phyloP scores from a whole-genome alignment of 2,797 vertebrate species.

The Chromobotia macracanthus region DNA sequence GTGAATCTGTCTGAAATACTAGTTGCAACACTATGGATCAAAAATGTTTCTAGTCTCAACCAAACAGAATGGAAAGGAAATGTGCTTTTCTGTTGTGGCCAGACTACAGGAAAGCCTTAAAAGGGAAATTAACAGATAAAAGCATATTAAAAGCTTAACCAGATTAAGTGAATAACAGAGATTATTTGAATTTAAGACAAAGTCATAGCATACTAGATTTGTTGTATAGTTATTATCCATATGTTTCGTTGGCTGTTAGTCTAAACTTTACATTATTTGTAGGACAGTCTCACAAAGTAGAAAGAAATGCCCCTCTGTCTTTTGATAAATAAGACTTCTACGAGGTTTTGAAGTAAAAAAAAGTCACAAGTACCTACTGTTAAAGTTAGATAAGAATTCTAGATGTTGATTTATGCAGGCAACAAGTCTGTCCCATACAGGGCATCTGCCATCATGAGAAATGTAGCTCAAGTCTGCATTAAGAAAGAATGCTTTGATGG shows the following conservation, averaged over 20 bases:
- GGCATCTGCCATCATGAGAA: conserved; percentile 48
- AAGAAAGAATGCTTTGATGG: conserved; percentile 65
- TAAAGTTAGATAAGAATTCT: background rate
- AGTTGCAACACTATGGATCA: no score
- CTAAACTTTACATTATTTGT: no score
- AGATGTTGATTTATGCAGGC: conserved; percentile 15
- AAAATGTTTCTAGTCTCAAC: background rate
- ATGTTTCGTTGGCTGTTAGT: no score
- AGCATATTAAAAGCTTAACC: conserved; percentile 36
- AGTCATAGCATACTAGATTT: no score
- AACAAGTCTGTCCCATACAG: background rate
- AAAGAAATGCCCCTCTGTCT: no score
- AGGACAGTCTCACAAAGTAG: no score
- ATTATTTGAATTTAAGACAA: no score
- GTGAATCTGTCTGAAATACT: no score
- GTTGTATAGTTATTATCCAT: no score
- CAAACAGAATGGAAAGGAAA: background rate
- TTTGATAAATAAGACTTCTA: no score
- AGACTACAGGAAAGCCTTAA: background rate
- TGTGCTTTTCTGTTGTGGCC: background rate
- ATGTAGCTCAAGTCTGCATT: conserved; percentile 55
- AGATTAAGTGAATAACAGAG: conserved; percentile 27
- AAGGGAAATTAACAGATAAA: background rate
- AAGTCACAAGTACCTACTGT: background rate
- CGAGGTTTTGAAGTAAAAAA: no score